Base-by-base conservation (phyloP, 2,797 vertebrate genomes). In the Cephalopachus bancanus region DNA sequence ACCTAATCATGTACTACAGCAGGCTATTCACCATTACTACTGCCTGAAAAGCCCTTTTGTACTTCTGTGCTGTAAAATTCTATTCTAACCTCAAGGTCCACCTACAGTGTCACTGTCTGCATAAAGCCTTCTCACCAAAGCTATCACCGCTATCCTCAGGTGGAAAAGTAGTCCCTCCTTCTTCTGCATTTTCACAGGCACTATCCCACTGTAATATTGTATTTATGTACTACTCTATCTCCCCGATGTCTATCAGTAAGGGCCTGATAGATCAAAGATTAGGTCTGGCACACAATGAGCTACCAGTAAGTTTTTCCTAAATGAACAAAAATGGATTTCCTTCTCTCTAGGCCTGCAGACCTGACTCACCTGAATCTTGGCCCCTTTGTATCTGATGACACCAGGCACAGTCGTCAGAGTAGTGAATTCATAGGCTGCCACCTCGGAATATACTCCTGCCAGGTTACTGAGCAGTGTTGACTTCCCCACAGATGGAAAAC, bases 381-480 rank as follows among this genome's bases (percentile, higher is more conserved):
- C 99, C 91, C 99, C 99, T 98, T 99, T 99, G 98, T 99, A 99
- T 87, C 99, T 99, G 97, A 99, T 99, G 89, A 99, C 99, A 78
- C 99, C 99, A 19, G 99, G 99, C 85, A 99, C 99, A 0, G 99
- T 99, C 0, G 99, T 99, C 37, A 99, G 98, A 0, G 99, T 99
- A 64, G 99, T 99, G 98, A 99, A 99, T 96, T 99, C 99, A 10
- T 99, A 99, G 1, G 99, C 99, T 10, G 99, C 99, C 28, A 99
- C 99, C 97, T 99, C 99, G 4, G 99, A 99, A 98, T 99, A 99
- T 0, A 99, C 99, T 22, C 99, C 99, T 74, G 99, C 99, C 71
- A 99, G 99, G 98, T 99, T 99, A 98, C 99, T 99, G 0, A 99
- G 99, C 97, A 99, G 98, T 4, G 99, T 99, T 10, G 99, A 99